A percentile compares a stretch with the other conserved stretches of the same genome.
phyloP scores from a whole-genome alignment of 2,113 vertebrate genomes.

The Epinephelus lanceolatus region DNA sequence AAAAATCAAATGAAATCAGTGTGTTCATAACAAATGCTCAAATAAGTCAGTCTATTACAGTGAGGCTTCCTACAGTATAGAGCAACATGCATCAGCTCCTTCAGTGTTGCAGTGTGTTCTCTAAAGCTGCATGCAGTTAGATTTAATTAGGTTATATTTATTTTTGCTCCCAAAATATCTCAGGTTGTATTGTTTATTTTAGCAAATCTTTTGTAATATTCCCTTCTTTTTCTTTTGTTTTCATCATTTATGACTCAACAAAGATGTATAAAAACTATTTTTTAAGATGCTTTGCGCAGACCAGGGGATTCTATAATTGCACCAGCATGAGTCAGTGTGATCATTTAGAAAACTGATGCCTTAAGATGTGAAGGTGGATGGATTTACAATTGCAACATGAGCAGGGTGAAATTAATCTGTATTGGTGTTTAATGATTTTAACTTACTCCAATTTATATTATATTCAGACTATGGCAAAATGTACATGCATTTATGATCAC shows the following conservation, averaged over 20 bases:
- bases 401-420: too few species aligned
- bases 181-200: too few species aligned
- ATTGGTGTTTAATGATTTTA: background rate
- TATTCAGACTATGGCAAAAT: too few species aligned
- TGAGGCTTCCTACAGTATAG: background rate
- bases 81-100: background rate
- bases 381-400: background rate
- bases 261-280: conserved; percentile 56
- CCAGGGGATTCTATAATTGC: conserved; percentile 30
- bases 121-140: background rate
- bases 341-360: background rate
- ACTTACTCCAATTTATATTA: background rate
- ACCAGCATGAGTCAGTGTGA: conserved; percentile 14
- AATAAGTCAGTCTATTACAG: background rate
- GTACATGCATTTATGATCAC: background rate
- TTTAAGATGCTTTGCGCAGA: conserved; percentile 69
- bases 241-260: background rate
- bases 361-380: background rate
- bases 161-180: background rate
- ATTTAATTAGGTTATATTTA: background rate
- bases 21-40: background rate
- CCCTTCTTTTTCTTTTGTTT: too few species aligned
- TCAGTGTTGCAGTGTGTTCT: background rate
- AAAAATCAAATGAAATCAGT: too few species aligned
- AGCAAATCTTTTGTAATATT: too few species aligned